Evolutionary conservation across 2,888 invertebrate species (phyloP).

Genomic region (Blastobasis adustella): DNA sequence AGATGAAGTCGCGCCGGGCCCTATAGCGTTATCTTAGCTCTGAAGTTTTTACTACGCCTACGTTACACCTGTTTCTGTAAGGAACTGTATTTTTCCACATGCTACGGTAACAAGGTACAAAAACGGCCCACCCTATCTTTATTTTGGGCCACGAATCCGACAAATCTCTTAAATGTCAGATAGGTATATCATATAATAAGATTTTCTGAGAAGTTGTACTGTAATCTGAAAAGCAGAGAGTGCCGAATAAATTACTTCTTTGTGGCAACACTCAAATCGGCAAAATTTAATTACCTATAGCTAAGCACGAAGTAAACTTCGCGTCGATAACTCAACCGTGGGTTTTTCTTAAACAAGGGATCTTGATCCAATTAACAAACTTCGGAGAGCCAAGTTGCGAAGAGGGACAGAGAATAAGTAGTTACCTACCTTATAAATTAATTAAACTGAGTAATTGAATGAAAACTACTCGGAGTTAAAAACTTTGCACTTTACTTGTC

Average conservation of each 20-base stretch:
- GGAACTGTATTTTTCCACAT: too few relatives aligned
- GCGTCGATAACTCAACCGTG: slow-evolving; percentile 26
- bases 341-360: slow-evolving; percentile 35
- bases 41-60: too few relatives aligned
- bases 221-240: too few relatives aligned
- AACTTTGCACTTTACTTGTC: not conserved
- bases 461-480: not conserved
- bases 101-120: too few relatives aligned
- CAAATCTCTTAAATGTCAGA: too few relatives aligned
- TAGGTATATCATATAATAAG: too few relatives aligned
- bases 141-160: too few relatives aligned
- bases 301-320: slow-evolving; percentile 31
- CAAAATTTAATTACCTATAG: slow-evolving; percentile 31
- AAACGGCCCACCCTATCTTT: too few relatives aligned
- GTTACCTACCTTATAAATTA: not conserved
- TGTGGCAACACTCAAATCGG: slow-evolving; percentile 26
- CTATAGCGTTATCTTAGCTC: too few relatives aligned
- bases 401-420: slow-evolving; percentile 20
- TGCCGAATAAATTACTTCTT: not conserved
- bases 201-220: too few relatives aligned
- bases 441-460: not conserved
- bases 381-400: slow-evolving; percentile 26
- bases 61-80: too few relatives aligned
- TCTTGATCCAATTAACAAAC: slow-evolving; percentile 40
- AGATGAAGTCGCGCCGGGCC: too few relatives aligned